Evolutionary conservation across 2,797 vertebrate species (phyloP).

Genomic region (Mus spretus): DNA sequence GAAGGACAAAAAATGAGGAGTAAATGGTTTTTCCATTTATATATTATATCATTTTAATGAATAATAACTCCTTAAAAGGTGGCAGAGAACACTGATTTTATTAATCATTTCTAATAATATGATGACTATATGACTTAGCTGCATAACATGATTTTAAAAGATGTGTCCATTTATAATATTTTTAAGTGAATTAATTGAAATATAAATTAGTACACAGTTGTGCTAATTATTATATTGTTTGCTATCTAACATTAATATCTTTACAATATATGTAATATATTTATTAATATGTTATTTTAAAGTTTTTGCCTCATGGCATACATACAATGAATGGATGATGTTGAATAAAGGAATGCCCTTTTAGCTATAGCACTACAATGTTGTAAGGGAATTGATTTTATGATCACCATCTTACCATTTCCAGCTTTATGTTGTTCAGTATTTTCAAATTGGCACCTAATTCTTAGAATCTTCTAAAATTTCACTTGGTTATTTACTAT

Average conservation of each 20-base stretch:
- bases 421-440: conserved; percentile 38
- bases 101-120: conserved; percentile 4
- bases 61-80: conserved; percentile 43
- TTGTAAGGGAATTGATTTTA: conserved; percentile 34
- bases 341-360: neutral
- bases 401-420: conserved; percentile 18
- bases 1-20: conserved; percentile 13
- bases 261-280: neutral
- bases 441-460: conserved; percentile 49
- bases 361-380: conserved; percentile 8
- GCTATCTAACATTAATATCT: neutral
- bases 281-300: neutral
- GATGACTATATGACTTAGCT: neutral
- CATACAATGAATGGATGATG: neutral
- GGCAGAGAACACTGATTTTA: conserved; percentile 5
- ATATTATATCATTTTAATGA: conserved; percentile 23
- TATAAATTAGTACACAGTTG: neutral
- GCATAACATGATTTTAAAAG: neutral
- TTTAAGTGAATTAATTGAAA: conserved; percentile 40
- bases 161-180: neutral
- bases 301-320: neutral
- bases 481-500: conserved; percentile 57
- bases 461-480: conserved; percentile 17
- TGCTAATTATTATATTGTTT: neutral
- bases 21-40: conserved; percentile 56